Evolutionary conservation across 1,140 invertebrate species (phyloP).

Genomic region (Scaptodrosophila lebanonensis): DNA sequence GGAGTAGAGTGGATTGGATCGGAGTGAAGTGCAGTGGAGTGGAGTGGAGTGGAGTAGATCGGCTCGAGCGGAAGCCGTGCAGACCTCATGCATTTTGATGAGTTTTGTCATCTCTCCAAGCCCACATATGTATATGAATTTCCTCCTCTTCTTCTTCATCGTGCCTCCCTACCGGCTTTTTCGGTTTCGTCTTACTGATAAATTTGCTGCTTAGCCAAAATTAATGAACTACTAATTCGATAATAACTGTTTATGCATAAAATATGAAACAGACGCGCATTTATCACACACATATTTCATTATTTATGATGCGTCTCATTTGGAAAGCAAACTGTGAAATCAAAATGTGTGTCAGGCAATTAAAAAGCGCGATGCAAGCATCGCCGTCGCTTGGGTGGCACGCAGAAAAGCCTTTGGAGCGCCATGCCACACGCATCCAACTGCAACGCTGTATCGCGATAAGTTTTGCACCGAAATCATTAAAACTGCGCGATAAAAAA

Average conservation of each 20-base stretch:
- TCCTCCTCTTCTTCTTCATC: too few species aligned
- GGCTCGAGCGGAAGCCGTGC: background rate
- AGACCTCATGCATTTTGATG: too few species aligned
- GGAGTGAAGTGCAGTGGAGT: conserved; percentile 7
- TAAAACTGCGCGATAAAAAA: too few species aligned
- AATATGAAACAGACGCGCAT: too few species aligned
- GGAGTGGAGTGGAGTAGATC: conserved; percentile 5
- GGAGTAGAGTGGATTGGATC: conserved; percentile 10
- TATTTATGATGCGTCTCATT: conserved; percentile 41
- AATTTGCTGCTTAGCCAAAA: conserved; percentile 25
- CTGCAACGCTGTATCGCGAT: too few species aligned
- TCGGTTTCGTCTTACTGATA: conserved; percentile 5
- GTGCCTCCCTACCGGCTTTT: too few species aligned
- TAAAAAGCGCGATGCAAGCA: conserved; percentile 14
- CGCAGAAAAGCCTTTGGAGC: too few species aligned
- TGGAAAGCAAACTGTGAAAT: conserved; percentile 1
- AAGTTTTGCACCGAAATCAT: too few species aligned
- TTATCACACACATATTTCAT: conserved; percentile 31
- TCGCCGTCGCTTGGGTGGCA: conserved; percentile 25
- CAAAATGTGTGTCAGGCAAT: conserved; percentile 24
- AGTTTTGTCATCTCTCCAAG: too few species aligned
- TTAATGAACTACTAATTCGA: conserved; percentile 47
- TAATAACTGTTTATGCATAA: conserved; percentile 29
- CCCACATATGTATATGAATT: too few species aligned
- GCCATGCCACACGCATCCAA: too few species aligned